Evolutionary conservation across 2,113 vertebrate species (phyloP).

Genomic region (Gallinago paraguaiae): DNA sequence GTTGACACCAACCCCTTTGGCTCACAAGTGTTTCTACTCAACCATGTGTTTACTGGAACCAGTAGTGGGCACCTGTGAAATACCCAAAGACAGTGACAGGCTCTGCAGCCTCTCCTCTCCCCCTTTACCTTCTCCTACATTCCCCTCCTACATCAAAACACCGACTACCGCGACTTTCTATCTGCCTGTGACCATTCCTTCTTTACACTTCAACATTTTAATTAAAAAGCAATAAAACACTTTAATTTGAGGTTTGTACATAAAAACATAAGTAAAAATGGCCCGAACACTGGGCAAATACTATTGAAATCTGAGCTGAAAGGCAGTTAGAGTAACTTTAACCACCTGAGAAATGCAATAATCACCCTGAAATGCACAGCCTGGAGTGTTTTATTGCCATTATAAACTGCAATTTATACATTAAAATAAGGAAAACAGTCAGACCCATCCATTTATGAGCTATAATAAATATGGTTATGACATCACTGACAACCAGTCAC

Average conservation of each 20-base stretch:
- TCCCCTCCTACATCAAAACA: background rate
- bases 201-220: slow-evolving; percentile 63
- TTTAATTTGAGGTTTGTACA: slow-evolving; percentile 69
- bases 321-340: slow-evolving; percentile 75
- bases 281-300: slow-evolving; percentile 65
- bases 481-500: slow-evolving; percentile 72
- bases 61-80: slow-evolving; percentile 1
- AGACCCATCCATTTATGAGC: slow-evolving; percentile 71
- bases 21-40: slow-evolving; percentile 19
- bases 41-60: background rate
- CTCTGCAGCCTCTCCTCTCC: background rate
- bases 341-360: slow-evolving; percentile 73
- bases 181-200: slow-evolving; percentile 39
- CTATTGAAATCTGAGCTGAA: slow-evolving; percentile 69
- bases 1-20: background rate
- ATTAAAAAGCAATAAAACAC: slow-evolving; percentile 76
- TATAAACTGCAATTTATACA: slow-evolving; percentile 72
- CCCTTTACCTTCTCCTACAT: background rate
- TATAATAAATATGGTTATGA: slow-evolving; percentile 75
- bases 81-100: background rate
- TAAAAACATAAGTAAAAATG: slow-evolving; percentile 67
- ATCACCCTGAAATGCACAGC: slow-evolving; percentile 71
- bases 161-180: background rate
- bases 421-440: slow-evolving; percentile 74
- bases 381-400: slow-evolving; percentile 71